A percentile compares a stretch with the other conserved stretches of the same genome.
These are phyloP conservation scores for Charadrius vociferus DNA, from an alignment of 2,113 vertebrate genomes.

Conservation along the genomic window DNA sequence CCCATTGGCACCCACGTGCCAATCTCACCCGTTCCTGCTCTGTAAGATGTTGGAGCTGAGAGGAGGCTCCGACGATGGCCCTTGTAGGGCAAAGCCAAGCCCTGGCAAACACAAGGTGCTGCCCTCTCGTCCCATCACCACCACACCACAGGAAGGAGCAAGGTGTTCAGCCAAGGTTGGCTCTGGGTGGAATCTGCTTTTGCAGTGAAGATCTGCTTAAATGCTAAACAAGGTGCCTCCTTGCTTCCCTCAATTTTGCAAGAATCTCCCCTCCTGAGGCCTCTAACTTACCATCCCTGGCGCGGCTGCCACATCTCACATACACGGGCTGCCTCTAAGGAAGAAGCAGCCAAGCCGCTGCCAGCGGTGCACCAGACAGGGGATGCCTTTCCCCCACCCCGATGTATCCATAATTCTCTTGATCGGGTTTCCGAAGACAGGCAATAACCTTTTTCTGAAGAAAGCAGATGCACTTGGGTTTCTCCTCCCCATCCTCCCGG, in stretches of 20 bases:
- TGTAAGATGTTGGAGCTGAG: neutral
- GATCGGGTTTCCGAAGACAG: neutral
- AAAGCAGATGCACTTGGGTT: slow-evolving; percentile 15
- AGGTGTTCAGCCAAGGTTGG: neutral
- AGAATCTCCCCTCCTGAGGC: neutral
- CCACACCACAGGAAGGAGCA: neutral
- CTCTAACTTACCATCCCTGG: neutral
- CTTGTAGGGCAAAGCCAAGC: neutral
- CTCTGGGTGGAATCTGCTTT: neutral
- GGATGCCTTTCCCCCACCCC: neutral
- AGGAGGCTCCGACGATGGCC: neutral
- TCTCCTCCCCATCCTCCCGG: neutral
- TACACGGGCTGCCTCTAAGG: neutral
- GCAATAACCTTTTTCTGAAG: neutral
- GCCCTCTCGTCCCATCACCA: neutral
- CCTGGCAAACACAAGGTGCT: neutral
- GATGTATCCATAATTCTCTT: neutral
- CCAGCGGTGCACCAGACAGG: neutral
- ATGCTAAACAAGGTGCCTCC: neutral
- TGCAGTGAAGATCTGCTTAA: neutral
- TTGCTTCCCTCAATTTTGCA: neutral
- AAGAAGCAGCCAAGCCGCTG: neutral
- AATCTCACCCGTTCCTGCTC: neutral
- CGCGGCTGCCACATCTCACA: neutral
- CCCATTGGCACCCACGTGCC: neutral